A percentile compares a stretch with the other conserved stretches of the same genome.
Conservation (phyloP, 2,113 vertebrate species). For the Raja brachyura region DNA sequence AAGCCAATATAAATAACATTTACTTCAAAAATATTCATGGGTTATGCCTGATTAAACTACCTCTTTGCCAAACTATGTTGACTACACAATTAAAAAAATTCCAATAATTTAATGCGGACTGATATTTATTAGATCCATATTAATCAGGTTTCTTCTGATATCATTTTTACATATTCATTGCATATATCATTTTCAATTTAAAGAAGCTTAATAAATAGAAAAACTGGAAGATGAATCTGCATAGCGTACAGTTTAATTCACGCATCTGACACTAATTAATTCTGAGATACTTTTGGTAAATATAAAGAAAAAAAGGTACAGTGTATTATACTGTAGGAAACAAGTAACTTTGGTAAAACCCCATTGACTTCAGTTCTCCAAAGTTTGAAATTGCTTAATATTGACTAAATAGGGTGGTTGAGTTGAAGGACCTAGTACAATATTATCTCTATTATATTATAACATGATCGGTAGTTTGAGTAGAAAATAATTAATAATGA, state of each 20-base stretch:
- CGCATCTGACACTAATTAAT: background rate
- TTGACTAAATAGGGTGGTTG: background rate
- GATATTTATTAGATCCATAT: too few species aligned
- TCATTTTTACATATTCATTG: background rate
- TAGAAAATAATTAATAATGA: background rate
- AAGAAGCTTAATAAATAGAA: background rate
- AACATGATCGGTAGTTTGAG: background rate
- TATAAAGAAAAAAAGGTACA: background rate
- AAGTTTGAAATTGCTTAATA: background rate
- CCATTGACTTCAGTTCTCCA: background rate
- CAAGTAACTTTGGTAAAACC: background rate
- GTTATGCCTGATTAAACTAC: too few species aligned
- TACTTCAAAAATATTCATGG: too few species aligned
- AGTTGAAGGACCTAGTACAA: background rate
- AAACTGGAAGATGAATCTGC: background rate
- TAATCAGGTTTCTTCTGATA: too few species aligned
- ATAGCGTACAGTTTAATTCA: background rate
- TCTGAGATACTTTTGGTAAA: background rate
- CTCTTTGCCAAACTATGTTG: too few species aligned
- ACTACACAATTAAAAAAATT: too few species aligned
- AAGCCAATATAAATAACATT: too few species aligned
- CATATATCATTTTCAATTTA: background rate
- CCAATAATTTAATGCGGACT: too few species aligned
- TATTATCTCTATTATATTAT: background rate
- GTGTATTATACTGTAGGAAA: background rate